These are phyloP conservation scores for Scomber japonicus DNA, from an alignment of 2,113 vertebrate species.

Conservation along the genomic window DNA sequence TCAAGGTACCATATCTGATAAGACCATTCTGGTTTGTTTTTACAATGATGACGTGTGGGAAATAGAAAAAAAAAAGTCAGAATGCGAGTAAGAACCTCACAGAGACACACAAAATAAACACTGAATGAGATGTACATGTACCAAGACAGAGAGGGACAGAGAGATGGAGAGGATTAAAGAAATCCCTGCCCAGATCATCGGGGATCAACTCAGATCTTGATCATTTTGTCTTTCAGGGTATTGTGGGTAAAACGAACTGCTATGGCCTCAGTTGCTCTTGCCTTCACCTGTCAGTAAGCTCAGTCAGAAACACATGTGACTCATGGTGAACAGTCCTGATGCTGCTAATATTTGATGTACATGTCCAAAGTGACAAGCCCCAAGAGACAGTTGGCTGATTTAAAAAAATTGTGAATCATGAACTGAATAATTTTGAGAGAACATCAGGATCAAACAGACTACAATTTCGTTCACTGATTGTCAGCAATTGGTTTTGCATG, in stretches of 20 bases:
- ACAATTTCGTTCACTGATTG: no score
- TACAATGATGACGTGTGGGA: background rate
- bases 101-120: background rate
- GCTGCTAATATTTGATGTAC: background rate
- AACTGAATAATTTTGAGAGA: no score
- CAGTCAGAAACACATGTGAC: background rate
- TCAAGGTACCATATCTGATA: background rate
- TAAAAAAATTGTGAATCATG: no score
- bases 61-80: background rate
- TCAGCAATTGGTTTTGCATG: no score
- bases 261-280: background rate
- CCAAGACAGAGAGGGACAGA: background rate
- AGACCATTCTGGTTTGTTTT: background rate
- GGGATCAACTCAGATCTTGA: conserved; percentile 61
- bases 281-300: conserved; percentile 15
- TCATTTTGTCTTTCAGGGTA: conserved; percentile 40
- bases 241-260: background rate
- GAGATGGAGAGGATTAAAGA: conserved; percentile 42
- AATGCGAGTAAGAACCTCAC: background rate
- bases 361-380: no score
- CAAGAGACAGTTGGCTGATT: no score
- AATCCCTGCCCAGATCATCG: conserved; percentile 38
- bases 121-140: background rate
- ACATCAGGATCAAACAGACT: no score
- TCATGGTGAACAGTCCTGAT: background rate